phyloP scores from a whole-genome alignment of 2,113 vertebrate species.

The Gambusia holbrooki region DNA sequence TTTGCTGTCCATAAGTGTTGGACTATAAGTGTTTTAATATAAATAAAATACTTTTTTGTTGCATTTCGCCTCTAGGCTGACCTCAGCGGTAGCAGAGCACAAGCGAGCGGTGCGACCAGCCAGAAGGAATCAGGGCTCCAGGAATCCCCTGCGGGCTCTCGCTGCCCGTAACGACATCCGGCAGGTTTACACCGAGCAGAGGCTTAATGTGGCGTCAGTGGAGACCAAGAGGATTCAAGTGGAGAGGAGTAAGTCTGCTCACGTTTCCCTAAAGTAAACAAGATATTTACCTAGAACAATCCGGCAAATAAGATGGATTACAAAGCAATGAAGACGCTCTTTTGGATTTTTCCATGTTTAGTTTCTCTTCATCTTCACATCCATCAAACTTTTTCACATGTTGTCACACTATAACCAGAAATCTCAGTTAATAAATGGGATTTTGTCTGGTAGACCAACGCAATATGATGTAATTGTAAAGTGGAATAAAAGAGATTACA shows the following conservation, averaged over 20 bases:
- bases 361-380: not conserved
- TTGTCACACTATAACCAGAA: too few species aligned
- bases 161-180: constrained; percentile 82
- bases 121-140: constrained; percentile 79
- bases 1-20: not conserved
- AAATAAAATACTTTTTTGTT: not conserved
- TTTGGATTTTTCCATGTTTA: not conserved
- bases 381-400: too few species aligned
- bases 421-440: too few species aligned
- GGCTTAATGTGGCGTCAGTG: constrained; percentile 80
- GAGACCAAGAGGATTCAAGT: constrained; percentile 84
- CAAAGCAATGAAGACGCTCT: not conserved
- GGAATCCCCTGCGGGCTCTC: constrained; percentile 82
- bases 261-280: not conserved
- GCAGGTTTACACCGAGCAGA: constrained; percentile 83
- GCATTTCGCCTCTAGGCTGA: constrained; percentile 65
- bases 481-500: too few species aligned
- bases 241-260: constrained; percentile 76
- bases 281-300: not conserved
- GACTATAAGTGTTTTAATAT: not conserved
- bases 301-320: not conserved
- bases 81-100: constrained; percentile 79
- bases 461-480: too few species aligned
- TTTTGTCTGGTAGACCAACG: too few species aligned
- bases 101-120: constrained; percentile 79